Percentiles rank a stretch among this genome's conserved stretches.
phyloP scores from a whole-genome alignment of 1,140 invertebrate species.

The Mya arenaria region DNA sequence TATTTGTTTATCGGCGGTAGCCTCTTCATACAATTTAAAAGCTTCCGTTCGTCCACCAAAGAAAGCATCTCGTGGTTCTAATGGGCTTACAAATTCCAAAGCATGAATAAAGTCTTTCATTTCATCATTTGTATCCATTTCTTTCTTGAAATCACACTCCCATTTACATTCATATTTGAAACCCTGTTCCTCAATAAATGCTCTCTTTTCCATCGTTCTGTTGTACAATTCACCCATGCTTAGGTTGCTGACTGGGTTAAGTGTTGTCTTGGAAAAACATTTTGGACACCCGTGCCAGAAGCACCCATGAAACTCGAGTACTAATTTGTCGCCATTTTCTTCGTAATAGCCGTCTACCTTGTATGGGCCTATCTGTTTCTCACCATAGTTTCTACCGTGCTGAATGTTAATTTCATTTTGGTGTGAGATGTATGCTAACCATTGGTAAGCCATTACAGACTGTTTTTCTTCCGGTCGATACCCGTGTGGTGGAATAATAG shows the following conservation, averaged over 20 bases:
- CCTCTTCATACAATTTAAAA: conserved; percentile 14
- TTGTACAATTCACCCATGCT: conserved; percentile 42
- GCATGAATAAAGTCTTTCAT: background rate
- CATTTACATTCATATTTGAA: background rate
- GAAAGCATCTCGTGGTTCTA: background rate
- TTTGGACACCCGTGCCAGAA: conserved; percentile 58
- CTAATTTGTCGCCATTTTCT: background rate
- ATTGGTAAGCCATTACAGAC: background rate
- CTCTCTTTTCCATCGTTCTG: background rate
- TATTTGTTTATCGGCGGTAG: background rate
- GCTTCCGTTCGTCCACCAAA: conserved; percentile 30
- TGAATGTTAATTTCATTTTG: background rate
- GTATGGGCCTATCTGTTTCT: background rate
- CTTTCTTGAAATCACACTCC: conserved; percentile 14
- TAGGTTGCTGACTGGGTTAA: background rate
- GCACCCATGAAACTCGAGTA: conserved; percentile 26
- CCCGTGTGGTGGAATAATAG: background rate
- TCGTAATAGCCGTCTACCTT: conserved; percentile 6
- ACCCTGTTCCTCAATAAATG: background rate
- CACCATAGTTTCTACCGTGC: conserved; percentile 9
- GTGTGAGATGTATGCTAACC: conserved; percentile 9
- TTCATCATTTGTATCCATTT: background rate
- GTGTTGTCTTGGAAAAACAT: conserved; percentile 11
- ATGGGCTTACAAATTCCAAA: background rate
- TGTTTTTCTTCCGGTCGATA: conserved; percentile 11